Evolutionary conservation across 2,113 vertebrate genomes (phyloP), one percentile per base, ranked within the genome.

Genomic region (Bettongia penicillata): DNA sequence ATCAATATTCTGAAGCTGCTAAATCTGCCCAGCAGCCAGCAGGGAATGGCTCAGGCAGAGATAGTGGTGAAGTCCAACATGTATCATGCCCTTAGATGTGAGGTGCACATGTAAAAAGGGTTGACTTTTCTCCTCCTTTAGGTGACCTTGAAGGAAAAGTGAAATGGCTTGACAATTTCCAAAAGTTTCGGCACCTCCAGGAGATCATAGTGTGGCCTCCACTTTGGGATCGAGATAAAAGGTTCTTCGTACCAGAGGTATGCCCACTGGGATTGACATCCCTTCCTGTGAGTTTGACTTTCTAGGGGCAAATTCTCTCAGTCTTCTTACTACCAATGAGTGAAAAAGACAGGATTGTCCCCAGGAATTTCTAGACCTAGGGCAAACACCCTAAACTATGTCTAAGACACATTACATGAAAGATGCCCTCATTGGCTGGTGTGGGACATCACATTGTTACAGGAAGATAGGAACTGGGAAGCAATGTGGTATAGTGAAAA

Each of bases 81-180:
- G 3, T n/a, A 19, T 68, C 31, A 37, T 68, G 31, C 31, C 14
- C 31, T 68, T 37, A 12, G 61, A 84, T 22, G 2, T 22, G n/a
- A 84, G 19, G n/a, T 23, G n/a, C 19, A 23, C 37, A 23, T 90
- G 51, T 91, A 94, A 93, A 53, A 61, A 24, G 91, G 91, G 94
- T 53, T 25, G 22, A 4, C 91, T 24, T 96, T 90, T 96, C 90
- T 97, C 95, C 24, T 94, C 95, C 97, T 98, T 93, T 96, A 99
- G 99, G 99, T 96, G 99, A 99, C 97, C 99, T 99, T 94, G 99
- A 99, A 98, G 99, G 99, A 53, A 99, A 99, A 98, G 99, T 99
- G 90, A 99, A 99, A 96, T 99, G 99, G 99, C 94, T 99, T 97
- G 99, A 99, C 96, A 99, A 99, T 98, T 99, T 99, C 97, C 99